Evolutionary conservation across 2,113 vertebrate species (phyloP).

Genomic region (Naja naja): DNA sequence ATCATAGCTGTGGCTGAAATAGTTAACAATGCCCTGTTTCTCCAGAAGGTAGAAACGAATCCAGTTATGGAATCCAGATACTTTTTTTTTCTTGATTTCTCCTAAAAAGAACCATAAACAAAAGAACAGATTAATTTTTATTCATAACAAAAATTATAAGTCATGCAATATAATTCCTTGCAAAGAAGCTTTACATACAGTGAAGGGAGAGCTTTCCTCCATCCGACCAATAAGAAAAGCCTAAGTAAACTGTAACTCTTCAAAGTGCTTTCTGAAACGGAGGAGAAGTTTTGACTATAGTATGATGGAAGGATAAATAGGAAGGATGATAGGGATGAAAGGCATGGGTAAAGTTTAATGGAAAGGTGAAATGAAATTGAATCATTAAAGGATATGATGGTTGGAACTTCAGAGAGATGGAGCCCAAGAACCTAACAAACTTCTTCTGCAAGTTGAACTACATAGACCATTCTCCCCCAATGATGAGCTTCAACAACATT

Average conservation of each 20-base stretch:
- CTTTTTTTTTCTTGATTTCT: slow-evolving; percentile 87
- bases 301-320: background rate
- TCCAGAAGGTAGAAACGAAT: slow-evolving; percentile 90
- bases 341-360: background rate
- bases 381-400: background rate
- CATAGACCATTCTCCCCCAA: background rate
- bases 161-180: background rate
- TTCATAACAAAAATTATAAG: background rate
- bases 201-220: background rate
- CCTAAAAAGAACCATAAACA: slow-evolving; percentile 65
- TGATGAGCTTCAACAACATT: background rate
- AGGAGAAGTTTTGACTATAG: background rate
- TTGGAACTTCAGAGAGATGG: background rate
- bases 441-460: background rate
- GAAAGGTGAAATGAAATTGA: background rate
- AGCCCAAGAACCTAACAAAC: background rate
- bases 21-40: slow-evolving; percentile 79
- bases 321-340: background rate
- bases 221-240: background rate
- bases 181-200: background rate
- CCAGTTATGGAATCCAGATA: slow-evolving; percentile 97
- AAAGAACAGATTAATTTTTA: background rate
- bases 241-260: background rate
- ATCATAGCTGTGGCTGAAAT: slow-evolving; percentile 88
- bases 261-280: background rate